These are phyloP conservation scores for Trematocara macrostoma DNA, from an alignment of 2,113 vertebrate species.

Conservation along the genomic window DNA sequence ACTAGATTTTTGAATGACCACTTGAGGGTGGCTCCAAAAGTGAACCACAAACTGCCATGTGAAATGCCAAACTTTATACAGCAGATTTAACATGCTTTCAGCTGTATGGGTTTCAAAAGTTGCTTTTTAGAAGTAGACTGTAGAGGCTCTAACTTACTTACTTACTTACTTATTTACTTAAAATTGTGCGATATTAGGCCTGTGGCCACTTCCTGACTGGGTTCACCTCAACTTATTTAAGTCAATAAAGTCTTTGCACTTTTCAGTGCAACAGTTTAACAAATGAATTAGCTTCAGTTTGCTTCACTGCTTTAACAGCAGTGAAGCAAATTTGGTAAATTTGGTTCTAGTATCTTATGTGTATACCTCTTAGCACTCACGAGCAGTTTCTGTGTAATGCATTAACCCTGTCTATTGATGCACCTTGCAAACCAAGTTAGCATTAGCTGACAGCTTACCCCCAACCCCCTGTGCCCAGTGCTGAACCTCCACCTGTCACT, in stretches of 20 bases:
- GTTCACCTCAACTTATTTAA: neutral
- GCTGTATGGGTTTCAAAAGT: neutral
- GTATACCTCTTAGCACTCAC: neutral
- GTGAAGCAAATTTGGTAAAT: neutral
- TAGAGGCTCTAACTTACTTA: neutral
- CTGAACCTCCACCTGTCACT: neutral
- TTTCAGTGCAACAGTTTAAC: neutral
- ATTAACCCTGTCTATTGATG: neutral
- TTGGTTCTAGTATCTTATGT: neutral
- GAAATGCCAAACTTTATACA: neutral
- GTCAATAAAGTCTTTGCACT: neutral
- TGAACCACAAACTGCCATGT: neutral
- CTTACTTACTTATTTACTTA: neutral
- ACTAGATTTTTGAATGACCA: neutral
- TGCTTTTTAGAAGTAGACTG: neutral
- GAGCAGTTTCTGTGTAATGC: neutral
- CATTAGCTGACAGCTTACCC: neutral
- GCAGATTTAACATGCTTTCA: neutral
- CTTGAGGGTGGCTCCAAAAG: neutral
- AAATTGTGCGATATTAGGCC: neutral
- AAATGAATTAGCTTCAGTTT: neutral
- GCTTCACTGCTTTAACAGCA: neutral
- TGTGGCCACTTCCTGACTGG: neutral
- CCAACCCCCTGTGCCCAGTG: neutral
- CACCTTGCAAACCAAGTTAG: neutral